Percentiles rank a stretch among this genome's conserved stretches.
phyloP scores from a whole-genome alignment of 2,797 vertebrate species.

The Caiman crocodilus region DNA sequence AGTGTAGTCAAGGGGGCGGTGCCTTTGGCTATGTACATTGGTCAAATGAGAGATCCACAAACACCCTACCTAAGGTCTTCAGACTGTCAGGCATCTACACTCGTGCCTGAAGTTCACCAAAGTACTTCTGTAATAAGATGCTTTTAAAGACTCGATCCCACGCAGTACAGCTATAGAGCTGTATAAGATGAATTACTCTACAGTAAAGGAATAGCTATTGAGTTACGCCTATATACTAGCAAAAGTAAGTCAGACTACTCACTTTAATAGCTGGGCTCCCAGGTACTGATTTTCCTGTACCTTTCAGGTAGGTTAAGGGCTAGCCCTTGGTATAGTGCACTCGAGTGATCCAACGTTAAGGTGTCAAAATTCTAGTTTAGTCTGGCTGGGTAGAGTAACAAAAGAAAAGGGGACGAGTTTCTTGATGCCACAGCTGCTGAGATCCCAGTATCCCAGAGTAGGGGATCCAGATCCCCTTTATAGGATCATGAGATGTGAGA shows the following conservation, averaged over 20 bases:
- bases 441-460: too few relatives aligned
- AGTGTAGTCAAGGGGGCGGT: too few relatives aligned
- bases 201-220: neutral
- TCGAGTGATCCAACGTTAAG: neutral
- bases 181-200: neutral
- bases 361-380: neutral
- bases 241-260: neutral
- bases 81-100: too few relatives aligned
- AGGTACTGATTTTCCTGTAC: neutral
- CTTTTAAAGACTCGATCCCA: neutral
- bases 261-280: neutral
- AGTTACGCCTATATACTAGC: neutral
- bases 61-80: too few relatives aligned
- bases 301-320: neutral
- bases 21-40: too few relatives aligned
- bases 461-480: too few relatives aligned
- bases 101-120: too few relatives aligned
- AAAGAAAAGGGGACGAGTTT: neutral
- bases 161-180: neutral
- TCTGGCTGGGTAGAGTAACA: neutral
- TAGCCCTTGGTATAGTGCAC: neutral
- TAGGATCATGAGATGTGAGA: too few relatives aligned
- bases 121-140: neutral
- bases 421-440: neutral
- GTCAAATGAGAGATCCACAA: too few relatives aligned